Percentiles rank a stretch among this genome's conserved stretches.
phyloP scores from a whole-genome alignment of 2,113 vertebrate genomes.

The Phaethornis superciliosus region DNA sequence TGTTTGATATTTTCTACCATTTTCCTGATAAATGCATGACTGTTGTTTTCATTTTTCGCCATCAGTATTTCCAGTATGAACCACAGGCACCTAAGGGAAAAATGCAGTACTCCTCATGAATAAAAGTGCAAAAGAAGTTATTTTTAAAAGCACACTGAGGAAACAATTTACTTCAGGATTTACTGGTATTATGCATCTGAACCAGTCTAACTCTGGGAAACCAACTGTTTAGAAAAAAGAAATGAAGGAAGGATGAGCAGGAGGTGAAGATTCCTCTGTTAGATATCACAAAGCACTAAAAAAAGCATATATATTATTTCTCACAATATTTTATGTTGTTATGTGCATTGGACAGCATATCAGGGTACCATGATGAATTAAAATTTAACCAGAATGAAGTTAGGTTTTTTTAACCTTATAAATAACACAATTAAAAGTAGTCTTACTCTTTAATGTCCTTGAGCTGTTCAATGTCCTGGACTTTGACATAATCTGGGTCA shows the following conservation, averaged over 20 bases:
- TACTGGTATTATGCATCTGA: not conserved
- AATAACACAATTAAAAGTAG: not conserved
- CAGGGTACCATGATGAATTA: not conserved
- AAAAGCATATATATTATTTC: not conserved
- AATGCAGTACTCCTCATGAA: not conserved
- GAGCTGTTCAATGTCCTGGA: conserved; percentile 97
- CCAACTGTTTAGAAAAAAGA: not conserved
- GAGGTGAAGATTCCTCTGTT: not conserved
- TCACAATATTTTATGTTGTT: not conserved
- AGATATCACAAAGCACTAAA: not conserved
- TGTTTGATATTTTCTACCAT: conserved; percentile 99
- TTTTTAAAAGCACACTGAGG: not conserved
- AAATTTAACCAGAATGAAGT: not conserved
- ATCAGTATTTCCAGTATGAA: conserved; percentile 98
- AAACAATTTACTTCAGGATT: not conserved
- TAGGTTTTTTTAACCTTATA: not conserved
- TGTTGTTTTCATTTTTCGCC: conserved; percentile 99
- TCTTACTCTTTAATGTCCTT: conserved; percentile 99
- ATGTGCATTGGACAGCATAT: not conserved
- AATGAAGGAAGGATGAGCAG: not conserved
- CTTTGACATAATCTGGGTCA: conserved; percentile 97
- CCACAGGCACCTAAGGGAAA: conserved; percentile 88
- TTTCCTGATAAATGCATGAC: conserved; percentile 97
- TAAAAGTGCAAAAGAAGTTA: not conserved
- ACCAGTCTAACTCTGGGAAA: not conserved